Evolutionary conservation across 1,140 invertebrate genomes (phyloP), one percentile per base, ranked within the genome.

Genomic region (Myzus persicae): DNA sequence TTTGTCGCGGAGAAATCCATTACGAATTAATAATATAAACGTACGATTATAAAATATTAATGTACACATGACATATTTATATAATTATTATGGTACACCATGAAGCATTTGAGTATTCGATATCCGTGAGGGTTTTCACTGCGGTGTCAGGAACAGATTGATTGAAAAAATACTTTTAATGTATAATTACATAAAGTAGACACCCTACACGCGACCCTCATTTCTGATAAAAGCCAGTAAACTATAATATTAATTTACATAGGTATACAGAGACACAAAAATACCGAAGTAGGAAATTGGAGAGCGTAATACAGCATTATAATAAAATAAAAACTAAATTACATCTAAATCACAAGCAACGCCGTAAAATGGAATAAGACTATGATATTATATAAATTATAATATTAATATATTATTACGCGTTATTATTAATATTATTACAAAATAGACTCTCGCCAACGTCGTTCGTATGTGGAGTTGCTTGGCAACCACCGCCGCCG

Each of bases 391-490:
- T 40, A 84, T 85, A 85, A 42, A 42, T 42, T 40, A 81, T 22
- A 82, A 82, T 82, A 82, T 36, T 85, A 26, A n/a, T n/a, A n/a
- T n/a, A n/a, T n/a, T 38, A 90, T 90, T 42, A 18, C 90, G n/a
- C 90, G 26, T 91, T 91, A 67, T 59, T 90, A 46, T 31, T 59
- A 59, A 38, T 90, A 46, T 89, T 48, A 51, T 51, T 59, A 51
- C 31, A 48, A 89, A 89, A 89, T 88, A 48, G 87, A 38, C 44
- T 6, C 36, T 24, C n/a, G 87, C n/a, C 20, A 90, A 91, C 38
- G 51, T 42, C n/a, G 51, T 76, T 76, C 26, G 67, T 44, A 7
- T 42, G 90, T 48, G 38, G 24, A 76, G 90, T 91, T 91, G 59
- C 90, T 91, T 67, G 59, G 90, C 90, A 91, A 91, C 90, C 40